Evolutionary conservation across 1,140 invertebrate species (phyloP).

Genomic region (Zaprionus davidi): DNA sequence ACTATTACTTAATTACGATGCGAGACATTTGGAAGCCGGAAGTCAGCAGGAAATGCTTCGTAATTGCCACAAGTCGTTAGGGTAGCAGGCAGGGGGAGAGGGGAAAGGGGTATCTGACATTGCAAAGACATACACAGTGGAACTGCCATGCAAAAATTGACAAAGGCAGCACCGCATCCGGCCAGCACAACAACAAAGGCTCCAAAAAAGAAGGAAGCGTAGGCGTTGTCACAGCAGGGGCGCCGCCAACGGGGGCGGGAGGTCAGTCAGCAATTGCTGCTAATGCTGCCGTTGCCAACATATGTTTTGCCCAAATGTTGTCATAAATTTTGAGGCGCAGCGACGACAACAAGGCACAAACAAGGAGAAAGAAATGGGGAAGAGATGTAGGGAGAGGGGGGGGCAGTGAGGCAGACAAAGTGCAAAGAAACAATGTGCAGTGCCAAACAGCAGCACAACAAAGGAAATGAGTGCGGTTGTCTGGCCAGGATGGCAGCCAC

Average conservation of each 20-base stretch:
- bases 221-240: background rate
- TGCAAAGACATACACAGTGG: constrained; percentile 8
- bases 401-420: constrained; percentile 33
- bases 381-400: too few species aligned
- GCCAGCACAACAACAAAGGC: background rate
- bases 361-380: background rate
- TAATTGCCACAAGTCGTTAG: constrained; percentile 28
- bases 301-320: constrained; percentile 80
- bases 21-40: background rate
- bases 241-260: background rate
- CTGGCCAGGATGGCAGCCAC: constrained; percentile 36
- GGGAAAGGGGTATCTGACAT: background rate
- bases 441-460: constrained; percentile 58
- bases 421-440: constrained; percentile 73
- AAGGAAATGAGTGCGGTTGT: constrained; percentile 66
- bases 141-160: constrained; percentile 34
- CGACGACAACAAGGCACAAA: constrained; percentile 42
- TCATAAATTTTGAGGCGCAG: constrained; percentile 72
- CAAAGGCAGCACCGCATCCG: constrained; percentile 23
- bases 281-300: constrained; percentile 76
- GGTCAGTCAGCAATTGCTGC: constrained; percentile 59
- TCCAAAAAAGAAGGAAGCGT: background rate
- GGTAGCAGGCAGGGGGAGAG: background rate
- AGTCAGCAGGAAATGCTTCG: constrained; percentile 3
- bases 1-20: constrained; percentile 3